A percentile compares a stretch with the other conserved stretches of the same genome.
These are phyloP conservation scores for Gastracanthus pulcherrimus DNA, from an alignment of 2,888 invertebrate genomes.

Conservation along the genomic window DNA sequence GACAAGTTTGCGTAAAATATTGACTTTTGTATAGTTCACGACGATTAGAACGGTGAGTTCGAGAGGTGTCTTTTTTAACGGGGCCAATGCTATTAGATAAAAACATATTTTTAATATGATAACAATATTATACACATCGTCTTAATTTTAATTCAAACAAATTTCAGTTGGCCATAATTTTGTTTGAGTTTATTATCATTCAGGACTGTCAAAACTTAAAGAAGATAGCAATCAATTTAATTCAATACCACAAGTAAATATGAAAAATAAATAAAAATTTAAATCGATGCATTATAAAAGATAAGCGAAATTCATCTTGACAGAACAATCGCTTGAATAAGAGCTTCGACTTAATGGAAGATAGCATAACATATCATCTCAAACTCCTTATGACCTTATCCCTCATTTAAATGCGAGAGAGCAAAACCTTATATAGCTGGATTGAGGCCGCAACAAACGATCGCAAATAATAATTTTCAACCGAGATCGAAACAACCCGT, in stretches of 20 bases:
- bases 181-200: neutral
- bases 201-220: neutral
- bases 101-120: too few relatives aligned
- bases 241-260: neutral
- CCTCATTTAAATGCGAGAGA: slow-evolving; percentile 21
- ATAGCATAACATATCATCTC: neutral
- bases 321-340: neutral
- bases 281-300: too few relatives aligned
- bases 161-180: too few relatives aligned
- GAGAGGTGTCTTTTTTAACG: too few relatives aligned
- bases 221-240: neutral
- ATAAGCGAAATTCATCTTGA: neutral
- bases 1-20: too few relatives aligned
- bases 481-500: too few relatives aligned
- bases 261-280: neutral
- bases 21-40: too few relatives aligned
- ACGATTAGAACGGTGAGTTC: too few relatives aligned
- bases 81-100: too few relatives aligned
- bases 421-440: slow-evolving; percentile 15
- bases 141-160: too few relatives aligned
- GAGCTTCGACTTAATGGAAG: neutral
- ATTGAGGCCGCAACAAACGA: neutral
- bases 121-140: too few relatives aligned
- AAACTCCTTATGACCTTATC: slow-evolving; percentile 1
- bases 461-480: slow-evolving; percentile 8